phyloP scores from a whole-genome alignment of 2,113 vertebrate species.

The Ornithorhynchus anatinus region DNA sequence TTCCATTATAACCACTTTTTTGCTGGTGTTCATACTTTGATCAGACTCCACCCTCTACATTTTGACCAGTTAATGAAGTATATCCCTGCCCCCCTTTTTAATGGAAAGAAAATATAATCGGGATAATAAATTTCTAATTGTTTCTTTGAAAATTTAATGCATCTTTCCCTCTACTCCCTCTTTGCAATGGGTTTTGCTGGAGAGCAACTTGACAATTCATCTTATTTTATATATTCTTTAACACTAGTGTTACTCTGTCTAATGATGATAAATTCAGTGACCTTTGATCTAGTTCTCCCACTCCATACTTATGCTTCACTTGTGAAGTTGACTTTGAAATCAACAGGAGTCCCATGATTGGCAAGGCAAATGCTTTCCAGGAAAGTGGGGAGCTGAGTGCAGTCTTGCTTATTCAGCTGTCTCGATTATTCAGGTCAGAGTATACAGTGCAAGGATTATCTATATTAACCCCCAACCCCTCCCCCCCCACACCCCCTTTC shows the following conservation, averaged over 20 bases:
- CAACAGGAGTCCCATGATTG: background rate
- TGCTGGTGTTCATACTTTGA: background rate
- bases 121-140: background rate
- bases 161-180: too few species aligned
- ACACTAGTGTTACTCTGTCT: background rate
- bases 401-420: background rate
- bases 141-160: background rate
- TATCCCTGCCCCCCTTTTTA: background rate
- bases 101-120: background rate
- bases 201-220: too few species aligned
- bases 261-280: background rate
- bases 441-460: too few species aligned
- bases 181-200: too few species aligned
- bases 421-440: background rate
- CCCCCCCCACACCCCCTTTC: too few species aligned
- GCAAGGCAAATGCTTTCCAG: background rate
- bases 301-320: background rate
- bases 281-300: background rate
- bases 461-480: too few species aligned
- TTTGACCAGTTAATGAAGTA: conserved; percentile 23
- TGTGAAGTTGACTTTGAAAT: background rate
- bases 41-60: background rate
- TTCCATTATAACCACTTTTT: conserved; percentile 39
- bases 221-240: too few species aligned
- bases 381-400: background rate